Evolutionary conservation across 1,140 invertebrate genomes (phyloP), one percentile per base, ranked within the genome.

Genomic region (Saccostrea glomerata): DNA sequence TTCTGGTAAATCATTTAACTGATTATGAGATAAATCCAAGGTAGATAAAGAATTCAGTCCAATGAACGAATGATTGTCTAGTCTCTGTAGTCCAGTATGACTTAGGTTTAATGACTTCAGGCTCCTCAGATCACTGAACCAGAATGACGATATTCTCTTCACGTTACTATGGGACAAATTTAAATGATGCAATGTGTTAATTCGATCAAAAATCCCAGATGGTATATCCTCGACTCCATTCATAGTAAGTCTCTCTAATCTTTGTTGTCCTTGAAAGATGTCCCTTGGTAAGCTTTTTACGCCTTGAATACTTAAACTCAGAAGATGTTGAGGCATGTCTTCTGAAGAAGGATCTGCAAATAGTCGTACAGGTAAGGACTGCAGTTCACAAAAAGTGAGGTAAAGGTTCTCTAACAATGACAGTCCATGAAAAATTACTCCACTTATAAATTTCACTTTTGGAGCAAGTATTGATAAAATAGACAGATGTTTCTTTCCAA

Each of bases 1-100:
- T 17, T 11, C 82, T 36, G 36, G 36, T 40, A 84, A 17, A 15
- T 17, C 40, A 9, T 13, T 54, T 23, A 84, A 23, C 13, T 84
- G 17, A 23, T 84, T 84, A 15, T 40, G n/a, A 11, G 82, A 84
- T 55, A 84, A 15, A 54, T 84, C 82, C 36, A 84, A 40, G 23
- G 17, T 47, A 47, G 54, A 36, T 7, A 84, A 23, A 40, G 82
- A 84, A 84, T 84, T 55, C 20, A 84, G 82, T 47, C 82, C 82
- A 5, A n/a, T 84, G 82, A 84, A 84, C 54, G 30, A 47, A 47
- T 84, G 17, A 17, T 84, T 55, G 5, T 7, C 23, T 40, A 84
- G 23, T 40, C 12, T 17, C 47, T 40, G 36, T 55, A 84, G 47
- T 17, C 54, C 40, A 23, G 82, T 56, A 84, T 23, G 17, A 0